Evolutionary conservation across 2,888 invertebrate genomes (phyloP), one percentile per base, ranked within the genome.

Genomic region (Caenorhabditis becei): DNA sequence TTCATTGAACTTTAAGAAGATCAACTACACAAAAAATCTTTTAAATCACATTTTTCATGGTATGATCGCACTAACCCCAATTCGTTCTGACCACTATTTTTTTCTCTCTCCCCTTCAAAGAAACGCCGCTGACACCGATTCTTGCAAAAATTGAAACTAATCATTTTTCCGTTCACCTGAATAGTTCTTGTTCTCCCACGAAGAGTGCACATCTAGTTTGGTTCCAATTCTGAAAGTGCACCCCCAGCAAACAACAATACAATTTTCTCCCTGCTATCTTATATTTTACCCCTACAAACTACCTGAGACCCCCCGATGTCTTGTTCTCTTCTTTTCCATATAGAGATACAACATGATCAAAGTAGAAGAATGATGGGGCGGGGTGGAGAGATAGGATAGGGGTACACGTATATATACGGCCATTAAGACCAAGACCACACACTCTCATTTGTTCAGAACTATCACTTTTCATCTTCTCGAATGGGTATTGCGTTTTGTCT

Each of bases 351-450:
- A 70, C 20, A 26, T 32, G 70, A 61, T 32, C 70, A 70, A 61
- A 61, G 26, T 70, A 70, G 41, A 41, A 70, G 18, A 44, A 11
- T 20, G 28, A 18, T 26, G 59, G 14, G 70, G 70, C 70, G 70
- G 70, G 18, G 41, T 24, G 16, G 7, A 44, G 23, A 61, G 70
- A 70, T 70, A 61, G 37, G 70, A 69, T 69, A 69, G 49, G 32
- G 53, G 51, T 2, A 49, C 11, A 28, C 16, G 18, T 41, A 41
- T 41, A 41, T 11, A 41, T 41, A 41, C 41, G 41, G 41, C 7
- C 16, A 41, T 47, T 20, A 20, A 47, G 4, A 2, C 18, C 2
- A 47, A 70, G 61, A 61, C 59, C 70, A 24, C 59, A 53, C 44
- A 59, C 26, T n/a, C n/a, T n/a, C n/a, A n/a, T n/a, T n/a, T n/a